Evolutionary conservation across 2,113 vertebrate species (phyloP).

Genomic region (Mus spicilegus): DNA sequence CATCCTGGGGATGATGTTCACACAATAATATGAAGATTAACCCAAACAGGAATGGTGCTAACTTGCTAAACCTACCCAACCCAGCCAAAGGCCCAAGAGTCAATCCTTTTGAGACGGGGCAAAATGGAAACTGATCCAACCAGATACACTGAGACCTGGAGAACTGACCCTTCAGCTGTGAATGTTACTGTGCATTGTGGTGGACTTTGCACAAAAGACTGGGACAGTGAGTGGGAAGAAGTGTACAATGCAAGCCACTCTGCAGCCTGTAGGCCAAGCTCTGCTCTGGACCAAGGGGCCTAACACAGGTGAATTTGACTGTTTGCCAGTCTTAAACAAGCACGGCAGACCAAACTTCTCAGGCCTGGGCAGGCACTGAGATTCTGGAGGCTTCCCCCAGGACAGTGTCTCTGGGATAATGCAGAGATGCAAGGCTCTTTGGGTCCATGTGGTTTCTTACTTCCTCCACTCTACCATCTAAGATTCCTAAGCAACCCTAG

Average conservation of each 20-base stretch:
- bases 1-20: not conserved
- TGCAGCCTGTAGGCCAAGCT: not conserved
- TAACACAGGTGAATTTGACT: not conserved
- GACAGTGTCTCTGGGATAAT: not conserved
- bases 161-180: not conserved
- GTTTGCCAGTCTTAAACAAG: not conserved
- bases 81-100: not conserved
- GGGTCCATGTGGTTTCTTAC: not conserved
- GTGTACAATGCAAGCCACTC: too few species aligned
- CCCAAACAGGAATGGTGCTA: not conserved
- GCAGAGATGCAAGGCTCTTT: not conserved
- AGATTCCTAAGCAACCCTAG: not conserved
- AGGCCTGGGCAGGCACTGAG: not conserved
- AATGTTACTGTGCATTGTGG: not conserved
- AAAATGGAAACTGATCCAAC: not conserved
- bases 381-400: not conserved
- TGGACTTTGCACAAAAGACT: not conserved
- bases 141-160: too few species aligned
- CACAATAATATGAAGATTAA: not conserved
- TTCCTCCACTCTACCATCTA: not conserved
- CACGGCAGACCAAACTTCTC: too few species aligned
- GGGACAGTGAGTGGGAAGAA: not conserved
- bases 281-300: too few species aligned
- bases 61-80: not conserved
- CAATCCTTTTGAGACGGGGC: not conserved